phyloP scores from a whole-genome alignment of 1,140 invertebrate genomes.

The Cepaea nemoralis region DNA sequence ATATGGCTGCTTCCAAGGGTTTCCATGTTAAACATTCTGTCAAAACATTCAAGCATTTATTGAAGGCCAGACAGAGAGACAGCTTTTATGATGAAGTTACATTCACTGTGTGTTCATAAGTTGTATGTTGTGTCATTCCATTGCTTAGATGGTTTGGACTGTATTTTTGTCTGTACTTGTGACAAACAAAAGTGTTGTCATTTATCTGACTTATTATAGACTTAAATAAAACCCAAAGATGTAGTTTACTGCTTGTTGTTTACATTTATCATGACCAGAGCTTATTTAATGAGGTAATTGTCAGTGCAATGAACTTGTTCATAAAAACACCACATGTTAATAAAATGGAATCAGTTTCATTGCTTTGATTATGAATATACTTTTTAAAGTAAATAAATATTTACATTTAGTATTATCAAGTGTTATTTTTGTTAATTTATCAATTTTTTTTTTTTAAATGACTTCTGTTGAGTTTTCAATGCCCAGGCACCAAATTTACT shows the following conservation, averaged over 20 bases:
- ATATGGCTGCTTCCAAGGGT: not conserved
- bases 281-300: not conserved
- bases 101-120: not conserved
- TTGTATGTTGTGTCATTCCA: not conserved
- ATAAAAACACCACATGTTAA: not conserved
- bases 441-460: too few species aligned
- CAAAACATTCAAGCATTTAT: not conserved
- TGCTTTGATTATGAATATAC: not conserved
- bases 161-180: not conserved
- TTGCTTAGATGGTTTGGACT: not conserved
- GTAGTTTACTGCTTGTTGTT: not conserved
- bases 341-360: not conserved
- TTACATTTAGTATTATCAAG: too few species aligned
- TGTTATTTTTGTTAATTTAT: too few species aligned
- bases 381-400: not conserved
- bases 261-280: not conserved
- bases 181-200: not conserved
- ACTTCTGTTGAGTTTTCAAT: too few species aligned
- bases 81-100: not conserved
- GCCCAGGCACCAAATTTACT: too few species aligned
- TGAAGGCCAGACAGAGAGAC: not conserved
- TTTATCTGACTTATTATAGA: not conserved
- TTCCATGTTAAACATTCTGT: not conserved
- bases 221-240: slow-evolving; percentile 6
- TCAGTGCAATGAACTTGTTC: slow-evolving; percentile 1